Percentiles rank a stretch among this genome's conserved stretches.
These are phyloP conservation scores for Dromococcyx pavoninus DNA, from an alignment of 2,797 vertebrate species.

Conservation along the genomic window DNA sequence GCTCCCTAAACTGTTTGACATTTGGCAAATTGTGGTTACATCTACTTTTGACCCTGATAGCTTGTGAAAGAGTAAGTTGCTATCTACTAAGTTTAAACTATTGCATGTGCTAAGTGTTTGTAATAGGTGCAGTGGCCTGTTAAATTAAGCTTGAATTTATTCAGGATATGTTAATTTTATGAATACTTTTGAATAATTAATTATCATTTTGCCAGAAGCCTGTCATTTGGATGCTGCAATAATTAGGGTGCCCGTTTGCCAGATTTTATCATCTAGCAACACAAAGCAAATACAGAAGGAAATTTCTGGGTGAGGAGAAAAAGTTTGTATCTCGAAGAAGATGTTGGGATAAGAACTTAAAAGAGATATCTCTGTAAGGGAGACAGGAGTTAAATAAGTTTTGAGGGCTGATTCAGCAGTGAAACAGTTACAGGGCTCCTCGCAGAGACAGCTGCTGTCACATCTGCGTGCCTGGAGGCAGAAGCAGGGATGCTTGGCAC, in stretches of 20 bases:
- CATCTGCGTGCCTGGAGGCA: background rate
- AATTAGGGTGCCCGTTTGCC: conserved; percentile 32
- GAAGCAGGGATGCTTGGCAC: background rate
- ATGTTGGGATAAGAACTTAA: background rate
- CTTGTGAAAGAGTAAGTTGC: conserved; percentile 22
- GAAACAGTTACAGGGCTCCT: background rate
- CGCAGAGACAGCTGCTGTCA: background rate
- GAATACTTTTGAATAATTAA: conserved; percentile 40
- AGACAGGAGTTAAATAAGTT: background rate
- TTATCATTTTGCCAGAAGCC: conserved; percentile 22
- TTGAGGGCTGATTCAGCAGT: background rate
- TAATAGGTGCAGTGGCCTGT: conserved; percentile 37
- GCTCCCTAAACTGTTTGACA: background rate
- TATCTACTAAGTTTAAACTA: conserved; percentile 4
- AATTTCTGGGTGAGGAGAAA: background rate
- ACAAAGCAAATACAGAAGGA: background rate
- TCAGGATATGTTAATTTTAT: conserved; percentile 48
- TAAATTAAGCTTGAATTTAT: conserved; percentile 56
- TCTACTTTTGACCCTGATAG: conserved; percentile 11
- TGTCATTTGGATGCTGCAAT: background rate
- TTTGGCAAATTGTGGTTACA: background rate
- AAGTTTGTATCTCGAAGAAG: background rate
- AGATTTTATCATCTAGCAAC: background rate
- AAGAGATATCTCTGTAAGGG: background rate
- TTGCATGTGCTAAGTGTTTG: background rate